A percentile compares a stretch with the other conserved stretches of the same genome.
Evolutionary conservation across 2,113 vertebrate species (phyloP).

Genomic region (Xerus inauris): DNA sequence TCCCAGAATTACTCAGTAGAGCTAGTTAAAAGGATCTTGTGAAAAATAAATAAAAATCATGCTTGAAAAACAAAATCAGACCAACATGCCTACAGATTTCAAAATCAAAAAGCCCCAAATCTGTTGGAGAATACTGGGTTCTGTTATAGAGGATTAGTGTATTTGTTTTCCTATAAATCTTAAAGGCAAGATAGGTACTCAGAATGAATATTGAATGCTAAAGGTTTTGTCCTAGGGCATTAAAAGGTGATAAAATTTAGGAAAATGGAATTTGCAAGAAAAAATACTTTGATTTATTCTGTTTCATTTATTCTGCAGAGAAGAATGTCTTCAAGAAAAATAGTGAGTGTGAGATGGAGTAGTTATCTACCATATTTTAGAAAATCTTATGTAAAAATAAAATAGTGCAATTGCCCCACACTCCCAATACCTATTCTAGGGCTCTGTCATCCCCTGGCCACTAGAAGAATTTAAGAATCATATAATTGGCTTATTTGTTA

Average conservation of each 20-base stretch:
- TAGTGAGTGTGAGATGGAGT: not conserved
- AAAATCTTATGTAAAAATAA: slow-evolving; percentile 5
- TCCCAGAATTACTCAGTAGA: slow-evolving; percentile 88
- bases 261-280: slow-evolving; percentile 86
- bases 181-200: slow-evolving; percentile 88
- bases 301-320: slow-evolving; percentile 80
- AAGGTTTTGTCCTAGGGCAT: slow-evolving; percentile 83
- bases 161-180: slow-evolving; percentile 85
- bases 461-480: not conserved
- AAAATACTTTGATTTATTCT: too few relatives aligned
- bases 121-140: slow-evolving; percentile 83
- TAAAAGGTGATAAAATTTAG: slow-evolving; percentile 85
- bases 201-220: slow-evolving; percentile 85
- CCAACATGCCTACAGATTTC: slow-evolving; percentile 87
- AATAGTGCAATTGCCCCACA: not conserved
- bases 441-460: not conserved
- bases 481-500: not conserved
- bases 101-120: slow-evolving; percentile 84
- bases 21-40: slow-evolving; percentile 86
- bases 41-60: slow-evolving; percentile 90
- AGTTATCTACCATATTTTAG: not conserved
- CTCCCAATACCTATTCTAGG: not conserved
- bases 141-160: slow-evolving; percentile 90
- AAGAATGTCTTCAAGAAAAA: not conserved
- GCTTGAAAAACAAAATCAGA: slow-evolving; percentile 87